Evolutionary conservation across 1,140 invertebrate genomes (phyloP), one percentile per base, ranked within the genome.

Genomic region (Drosophila nasuta): DNA sequence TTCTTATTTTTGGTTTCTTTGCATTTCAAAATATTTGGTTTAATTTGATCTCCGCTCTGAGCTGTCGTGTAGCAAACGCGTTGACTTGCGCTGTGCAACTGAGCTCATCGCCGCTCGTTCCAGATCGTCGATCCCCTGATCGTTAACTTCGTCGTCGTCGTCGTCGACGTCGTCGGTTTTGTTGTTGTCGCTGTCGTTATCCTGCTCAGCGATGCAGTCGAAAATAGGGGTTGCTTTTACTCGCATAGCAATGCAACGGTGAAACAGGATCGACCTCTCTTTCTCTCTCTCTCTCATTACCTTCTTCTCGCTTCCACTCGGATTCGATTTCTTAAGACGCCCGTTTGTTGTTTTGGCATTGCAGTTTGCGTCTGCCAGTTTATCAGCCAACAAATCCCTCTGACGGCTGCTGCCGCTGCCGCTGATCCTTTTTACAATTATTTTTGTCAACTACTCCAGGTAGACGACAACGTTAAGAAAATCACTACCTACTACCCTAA

Each of bases 381-480:
- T 79, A 82, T 79, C 69, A 80, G 56, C 62, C 67, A 62, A 56
- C 64, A 87, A 81, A 82, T 87, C 79, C 75, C 75, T 67, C n/a
- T 35, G 58, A 63, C 76, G 63, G 48, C 64, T 65, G 65, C 51
- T 25, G 65, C 68, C 57, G 46, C 59, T 25, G 65, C 72, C 62
- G 65, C 35, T 71, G 85, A 89, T 89, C 83, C 85, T 73, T 83
- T 78, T 66, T 45, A 83, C 85, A 89, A 81, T 76, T 74, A 89
- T 89, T 89, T 90, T 81, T 81, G 81, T 89, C 85, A 89, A 89
- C 85, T 81, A 72, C 52, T 77, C 25, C 85, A 89, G 85, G 81
- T 85, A 89, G 81, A 60, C 52, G 59, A 48, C 48, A 13, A 30
- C 30, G 51, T 5, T 35, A 48, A 30, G 38, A 75, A 79, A 82